These are phyloP conservation scores for Cepphus grylle DNA, from an alignment of 2,113 vertebrate species.

Conservation along the genomic window DNA sequence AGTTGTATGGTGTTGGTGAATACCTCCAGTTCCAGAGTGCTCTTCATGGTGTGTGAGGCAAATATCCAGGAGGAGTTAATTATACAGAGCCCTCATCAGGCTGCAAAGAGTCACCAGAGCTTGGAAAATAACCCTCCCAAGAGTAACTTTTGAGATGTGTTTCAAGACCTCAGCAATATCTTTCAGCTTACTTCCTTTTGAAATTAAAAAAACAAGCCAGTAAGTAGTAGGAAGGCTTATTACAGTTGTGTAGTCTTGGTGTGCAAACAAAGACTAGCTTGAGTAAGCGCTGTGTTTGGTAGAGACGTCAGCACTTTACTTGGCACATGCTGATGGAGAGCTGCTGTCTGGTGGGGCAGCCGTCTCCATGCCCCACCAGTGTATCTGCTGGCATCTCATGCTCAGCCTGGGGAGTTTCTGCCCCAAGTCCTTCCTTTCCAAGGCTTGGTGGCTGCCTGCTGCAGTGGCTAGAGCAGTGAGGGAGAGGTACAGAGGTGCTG, in stretches of 20 bases:
- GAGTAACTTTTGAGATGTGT: not conserved
- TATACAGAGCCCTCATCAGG: not conserved
- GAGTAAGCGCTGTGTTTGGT: not conserved
- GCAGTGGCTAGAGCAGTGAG: not conserved
- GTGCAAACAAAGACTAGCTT: not conserved
- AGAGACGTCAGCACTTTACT: not conserved
- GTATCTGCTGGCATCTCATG: not conserved
- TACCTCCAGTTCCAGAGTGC: not conserved
- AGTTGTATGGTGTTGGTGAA: not conserved
- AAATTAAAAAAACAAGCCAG: not conserved
- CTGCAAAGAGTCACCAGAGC: not conserved
- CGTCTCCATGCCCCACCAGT: accelerated
- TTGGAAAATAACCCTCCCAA: not conserved
- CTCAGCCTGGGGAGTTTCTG: not conserved
- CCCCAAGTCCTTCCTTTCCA: not conserved
- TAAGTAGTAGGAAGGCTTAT: not conserved
- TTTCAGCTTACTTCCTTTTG: not conserved
- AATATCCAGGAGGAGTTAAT: not conserved
- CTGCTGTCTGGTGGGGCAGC: accelerated
- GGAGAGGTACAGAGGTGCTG: not conserved
- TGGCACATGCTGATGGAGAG: not conserved
- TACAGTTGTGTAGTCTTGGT: not conserved
- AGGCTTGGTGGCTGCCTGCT: not conserved
- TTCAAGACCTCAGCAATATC: not conserved
- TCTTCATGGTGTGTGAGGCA: not conserved